Conservation (phyloP, 2,888 invertebrate species). For the Hybos culiciformis region DNA sequence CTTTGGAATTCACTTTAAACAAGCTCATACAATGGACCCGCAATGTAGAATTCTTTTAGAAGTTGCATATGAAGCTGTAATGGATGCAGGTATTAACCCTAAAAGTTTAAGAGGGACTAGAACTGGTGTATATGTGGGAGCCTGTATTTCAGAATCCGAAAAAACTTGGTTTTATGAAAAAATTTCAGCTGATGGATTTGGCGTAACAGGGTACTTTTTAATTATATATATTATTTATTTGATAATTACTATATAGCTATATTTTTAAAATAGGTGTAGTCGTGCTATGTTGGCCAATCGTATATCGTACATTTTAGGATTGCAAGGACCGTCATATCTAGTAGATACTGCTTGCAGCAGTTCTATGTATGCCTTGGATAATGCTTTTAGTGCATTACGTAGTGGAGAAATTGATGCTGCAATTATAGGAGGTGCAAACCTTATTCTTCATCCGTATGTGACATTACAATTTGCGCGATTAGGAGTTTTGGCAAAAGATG, state of each 20-base stretch:
- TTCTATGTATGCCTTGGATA: constrained; percentile 73
- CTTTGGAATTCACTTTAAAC: constrained; percentile 61
- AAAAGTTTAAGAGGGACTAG: constrained; percentile 46
- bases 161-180: constrained; percentile 57
- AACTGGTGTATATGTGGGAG: constrained; percentile 62
- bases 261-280: constrained; percentile 48
- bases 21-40: constrained; percentile 64
- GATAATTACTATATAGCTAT: too few species aligned
- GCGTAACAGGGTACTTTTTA: constrained; percentile 31
- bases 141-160: constrained; percentile 57
- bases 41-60: constrained; percentile 66
- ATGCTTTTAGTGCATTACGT: constrained; percentile 61
- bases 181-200: constrained; percentile 39
- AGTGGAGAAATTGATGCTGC: constrained; percentile 77
- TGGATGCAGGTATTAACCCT: constrained; percentile 62
- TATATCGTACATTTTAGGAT: constrained; percentile 75
- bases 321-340: constrained; percentile 77
- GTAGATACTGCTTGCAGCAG: constrained; percentile 95
- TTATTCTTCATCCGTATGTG: constrained; percentile 76
- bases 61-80: constrained; percentile 61
- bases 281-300: constrained; percentile 87
- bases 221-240: not conserved
- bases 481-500: constrained; percentile 70
- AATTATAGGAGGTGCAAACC: constrained; percentile 74
- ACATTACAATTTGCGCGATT: constrained; percentile 73